Evolutionary conservation across 2,113 vertebrate species (phyloP).

Genomic region (Hoplias malabaricus): DNA sequence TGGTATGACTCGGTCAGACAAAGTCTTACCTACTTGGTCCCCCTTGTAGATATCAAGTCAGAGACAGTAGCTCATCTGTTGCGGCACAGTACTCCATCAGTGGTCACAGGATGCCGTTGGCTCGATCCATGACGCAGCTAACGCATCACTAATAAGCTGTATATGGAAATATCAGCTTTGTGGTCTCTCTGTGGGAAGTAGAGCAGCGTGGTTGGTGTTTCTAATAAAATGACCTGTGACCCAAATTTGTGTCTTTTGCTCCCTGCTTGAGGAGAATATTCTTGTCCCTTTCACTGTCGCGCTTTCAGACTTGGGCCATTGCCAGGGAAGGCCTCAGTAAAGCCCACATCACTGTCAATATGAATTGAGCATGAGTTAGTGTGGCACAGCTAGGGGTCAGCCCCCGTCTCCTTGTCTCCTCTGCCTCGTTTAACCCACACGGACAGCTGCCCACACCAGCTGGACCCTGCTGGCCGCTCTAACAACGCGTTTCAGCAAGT

Average conservation of each 20-base stretch:
- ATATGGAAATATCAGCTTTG: too few species aligned
- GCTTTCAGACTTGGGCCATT: not conserved
- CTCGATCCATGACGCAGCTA: too few species aligned
- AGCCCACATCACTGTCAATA: not conserved
- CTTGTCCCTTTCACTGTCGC: not conserved
- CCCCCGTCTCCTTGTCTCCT: slow-evolving; percentile 14
- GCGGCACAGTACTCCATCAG: too few species aligned
- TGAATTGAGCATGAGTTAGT: not conserved
- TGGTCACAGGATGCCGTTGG: too few species aligned
- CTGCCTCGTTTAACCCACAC: slow-evolving; percentile 30
- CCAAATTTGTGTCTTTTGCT: too few species aligned
- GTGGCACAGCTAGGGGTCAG: slow-evolving; percentile 21
- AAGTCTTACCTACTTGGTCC: too few species aligned
- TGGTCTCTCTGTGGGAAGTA: too few species aligned
- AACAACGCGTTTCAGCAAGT: slow-evolving; percentile 10
- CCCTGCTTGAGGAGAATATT: not conserved
- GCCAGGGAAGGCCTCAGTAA: not conserved
- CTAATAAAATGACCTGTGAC: not conserved
- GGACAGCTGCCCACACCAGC: slow-evolving; percentile 45
- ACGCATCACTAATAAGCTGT: too few species aligned
- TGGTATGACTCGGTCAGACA: too few species aligned
- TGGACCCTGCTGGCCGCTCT: slow-evolving; percentile 33
- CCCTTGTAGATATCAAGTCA: too few species aligned
- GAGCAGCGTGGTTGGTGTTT: not conserved
- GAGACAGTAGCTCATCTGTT: too few species aligned